Evolutionary conservation across 2,113 vertebrate species (phyloP).

Genomic region (Gasterosteus aculeatus): DNA sequence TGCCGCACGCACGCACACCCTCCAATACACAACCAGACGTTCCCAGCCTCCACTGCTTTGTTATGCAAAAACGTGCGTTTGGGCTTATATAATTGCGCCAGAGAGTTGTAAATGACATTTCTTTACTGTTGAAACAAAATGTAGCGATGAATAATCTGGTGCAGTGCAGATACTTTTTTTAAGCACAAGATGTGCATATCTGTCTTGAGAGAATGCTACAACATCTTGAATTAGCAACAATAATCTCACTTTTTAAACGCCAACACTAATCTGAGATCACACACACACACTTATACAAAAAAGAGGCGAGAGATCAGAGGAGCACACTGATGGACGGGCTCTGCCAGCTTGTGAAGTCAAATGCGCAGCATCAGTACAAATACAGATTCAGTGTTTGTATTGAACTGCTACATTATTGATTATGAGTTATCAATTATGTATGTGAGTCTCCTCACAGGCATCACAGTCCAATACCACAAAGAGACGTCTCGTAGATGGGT

Average conservation of each 20-base stretch:
- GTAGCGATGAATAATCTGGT: conserved; percentile 71
- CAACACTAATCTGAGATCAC: conserved; percentile 54
- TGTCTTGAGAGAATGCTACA: conserved; percentile 57
- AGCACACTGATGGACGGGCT: conserved; percentile 51
- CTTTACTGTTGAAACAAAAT: conserved; percentile 65
- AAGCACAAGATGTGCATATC: conserved; percentile 67
- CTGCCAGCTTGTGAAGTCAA: conserved; percentile 52
- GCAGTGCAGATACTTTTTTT: conserved; percentile 81
- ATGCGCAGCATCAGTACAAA: conserved; percentile 64
- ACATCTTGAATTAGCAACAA: conserved; percentile 73
- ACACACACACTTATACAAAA: conserved; percentile 3
- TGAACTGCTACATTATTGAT: conserved; percentile 79
- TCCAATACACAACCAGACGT: conserved; percentile 33
- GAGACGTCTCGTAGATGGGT: conserved; percentile 47
- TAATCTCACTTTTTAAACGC: conserved; percentile 65
- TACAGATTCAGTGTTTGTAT: conserved; percentile 72
- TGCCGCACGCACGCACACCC: conserved; percentile 44
- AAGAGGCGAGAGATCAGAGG: conserved; percentile 53
- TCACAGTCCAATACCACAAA: conserved; percentile 62
- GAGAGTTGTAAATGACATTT: conserved; percentile 71
- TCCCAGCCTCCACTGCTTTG: conserved; percentile 23
- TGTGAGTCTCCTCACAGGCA: conserved; percentile 61
- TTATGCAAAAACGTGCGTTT: conserved; percentile 65
- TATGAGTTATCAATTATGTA: conserved; percentile 72
- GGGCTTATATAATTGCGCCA: conserved; percentile 68